Evolutionary conservation across 92 coral and sea anemone species (phyloP).

Genomic region (Montipora capitata): DNA sequence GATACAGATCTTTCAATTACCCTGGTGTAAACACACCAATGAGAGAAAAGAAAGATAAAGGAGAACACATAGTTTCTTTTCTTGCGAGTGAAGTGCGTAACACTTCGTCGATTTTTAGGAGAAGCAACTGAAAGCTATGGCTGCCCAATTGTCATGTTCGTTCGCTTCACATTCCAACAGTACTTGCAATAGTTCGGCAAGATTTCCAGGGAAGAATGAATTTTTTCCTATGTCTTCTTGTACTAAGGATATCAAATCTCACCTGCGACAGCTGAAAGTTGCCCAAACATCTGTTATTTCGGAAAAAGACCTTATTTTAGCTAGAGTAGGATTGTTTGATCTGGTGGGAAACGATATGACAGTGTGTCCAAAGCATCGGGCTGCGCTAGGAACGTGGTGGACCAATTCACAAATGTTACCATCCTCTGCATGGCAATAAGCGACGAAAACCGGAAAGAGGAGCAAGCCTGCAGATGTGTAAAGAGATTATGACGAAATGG

Average conservation of each 20-base stretch:
- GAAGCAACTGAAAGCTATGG: too few relatives aligned
- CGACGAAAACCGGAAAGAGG: conserved; percentile 9
- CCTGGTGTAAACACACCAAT: too few relatives aligned
- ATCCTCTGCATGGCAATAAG: not conserved
- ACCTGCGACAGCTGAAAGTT: not conserved
- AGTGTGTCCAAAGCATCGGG: not conserved
- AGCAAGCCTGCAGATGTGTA: conserved; percentile 9
- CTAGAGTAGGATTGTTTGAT: not conserved
- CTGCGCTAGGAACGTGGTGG: not conserved
- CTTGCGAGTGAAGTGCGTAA: too few relatives aligned
- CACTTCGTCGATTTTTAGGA: too few relatives aligned
- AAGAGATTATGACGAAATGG: not conserved
- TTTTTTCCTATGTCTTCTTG: not conserved
- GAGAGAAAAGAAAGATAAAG: too few relatives aligned
- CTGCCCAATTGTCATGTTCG: too few relatives aligned
- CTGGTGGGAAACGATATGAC: not conserved
- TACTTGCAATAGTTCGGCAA: too few relatives aligned
- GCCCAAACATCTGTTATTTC: not conserved
- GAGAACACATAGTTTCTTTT: too few relatives aligned
- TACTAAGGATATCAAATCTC: not conserved
- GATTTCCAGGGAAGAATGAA: too few relatives aligned
- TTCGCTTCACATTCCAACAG: too few relatives aligned
- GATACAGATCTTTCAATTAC: too few relatives aligned
- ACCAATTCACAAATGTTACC: not conserved
- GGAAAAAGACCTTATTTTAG: not conserved